Evolutionary conservation across 1,140 invertebrate species (phyloP).

Genomic region (Nasonia longicornis): DNA sequence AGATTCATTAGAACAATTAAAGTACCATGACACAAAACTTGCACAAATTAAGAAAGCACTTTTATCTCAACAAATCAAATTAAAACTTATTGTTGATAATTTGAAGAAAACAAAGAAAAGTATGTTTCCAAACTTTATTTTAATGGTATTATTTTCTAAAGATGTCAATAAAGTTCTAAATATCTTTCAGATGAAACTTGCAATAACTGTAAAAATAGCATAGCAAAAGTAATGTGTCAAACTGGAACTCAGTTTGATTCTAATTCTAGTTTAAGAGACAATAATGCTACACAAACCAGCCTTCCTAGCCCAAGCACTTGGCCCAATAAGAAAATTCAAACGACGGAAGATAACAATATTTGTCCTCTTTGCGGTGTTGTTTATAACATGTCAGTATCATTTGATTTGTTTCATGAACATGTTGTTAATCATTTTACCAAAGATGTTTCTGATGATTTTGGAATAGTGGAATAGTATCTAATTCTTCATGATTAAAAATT

Average conservation of each 20-base stretch:
- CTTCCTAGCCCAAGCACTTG: constrained; percentile 49
- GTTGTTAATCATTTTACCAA: constrained; percentile 67
- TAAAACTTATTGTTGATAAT: constrained; percentile 69
- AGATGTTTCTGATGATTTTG: constrained; percentile 54
- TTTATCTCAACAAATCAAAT: constrained; percentile 74
- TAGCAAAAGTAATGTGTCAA: constrained; percentile 60
- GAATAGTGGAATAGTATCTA: constrained; percentile 43
- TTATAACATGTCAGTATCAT: constrained; percentile 59
- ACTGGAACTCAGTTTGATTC: constrained; percentile 60
- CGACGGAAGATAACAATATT: constrained; percentile 54
- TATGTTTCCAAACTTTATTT: constrained; percentile 44
- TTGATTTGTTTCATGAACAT: constrained; percentile 67
- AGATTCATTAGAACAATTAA: constrained; percentile 75
- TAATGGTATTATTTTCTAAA: constrained; percentile 23
- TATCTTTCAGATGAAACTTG: constrained; percentile 56
- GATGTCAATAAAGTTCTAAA: neutral
- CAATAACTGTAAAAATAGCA: constrained; percentile 58
- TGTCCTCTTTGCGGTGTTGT: constrained; percentile 66
- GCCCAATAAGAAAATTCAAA: constrained; percentile 53
- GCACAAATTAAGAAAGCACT: constrained; percentile 74
- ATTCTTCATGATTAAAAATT: too few relatives aligned
- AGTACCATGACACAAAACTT: constrained; percentile 75
- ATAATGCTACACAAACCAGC: constrained; percentile 62
- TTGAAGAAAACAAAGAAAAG: constrained; percentile 61
- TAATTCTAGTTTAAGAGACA: constrained; percentile 57